Conservation (phyloP, 2,888 invertebrate species). For the Agonum fuliginosum region DNA sequence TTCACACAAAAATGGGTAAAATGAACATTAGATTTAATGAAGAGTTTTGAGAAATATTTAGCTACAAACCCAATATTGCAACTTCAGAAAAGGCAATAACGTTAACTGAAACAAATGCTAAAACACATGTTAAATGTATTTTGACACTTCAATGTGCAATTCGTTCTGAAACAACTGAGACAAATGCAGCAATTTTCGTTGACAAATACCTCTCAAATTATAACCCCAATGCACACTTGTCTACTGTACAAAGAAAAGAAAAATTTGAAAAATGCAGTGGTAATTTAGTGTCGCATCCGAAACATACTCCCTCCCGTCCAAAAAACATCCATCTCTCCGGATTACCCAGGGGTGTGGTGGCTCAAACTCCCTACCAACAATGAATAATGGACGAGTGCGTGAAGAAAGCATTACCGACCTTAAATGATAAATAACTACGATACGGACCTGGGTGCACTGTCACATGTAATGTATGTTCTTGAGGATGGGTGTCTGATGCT, state of each 20-base stretch:
- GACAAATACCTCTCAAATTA: conserved; percentile 41
- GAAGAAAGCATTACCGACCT: conserved; percentile 57
- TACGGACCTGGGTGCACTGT: conserved; percentile 17
- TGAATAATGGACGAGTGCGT: conserved; percentile 57
- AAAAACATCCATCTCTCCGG: conserved; percentile 52
- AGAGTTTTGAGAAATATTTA: no score
- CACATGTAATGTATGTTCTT: conserved; percentile 33
- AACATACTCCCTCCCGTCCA: conserved; percentile 44
- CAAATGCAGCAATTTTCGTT: conserved; percentile 42
- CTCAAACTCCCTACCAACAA: conserved; percentile 8
- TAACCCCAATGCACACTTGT: conserved; percentile 22
- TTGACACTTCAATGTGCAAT: no score
- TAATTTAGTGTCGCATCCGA: conserved; percentile 55
- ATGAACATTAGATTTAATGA: no score
- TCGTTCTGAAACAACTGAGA: conserved; percentile 5
- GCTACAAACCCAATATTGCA: no score
- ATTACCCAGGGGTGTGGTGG: conserved; percentile 24
- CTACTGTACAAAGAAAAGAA: conserved; percentile 49
- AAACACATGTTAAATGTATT: no score
- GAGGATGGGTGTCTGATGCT: not conserved
- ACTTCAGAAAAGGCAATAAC: no score
- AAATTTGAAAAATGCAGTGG: conserved; percentile 56
- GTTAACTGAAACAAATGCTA: no score
- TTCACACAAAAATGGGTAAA: no score
- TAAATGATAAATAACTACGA: conserved; percentile 56